Percentiles rank a stretch among this genome's conserved stretches.
Conservation (phyloP, 2,797 vertebrate genomes). For the Lepilemur ruficaudatus region DNA sequence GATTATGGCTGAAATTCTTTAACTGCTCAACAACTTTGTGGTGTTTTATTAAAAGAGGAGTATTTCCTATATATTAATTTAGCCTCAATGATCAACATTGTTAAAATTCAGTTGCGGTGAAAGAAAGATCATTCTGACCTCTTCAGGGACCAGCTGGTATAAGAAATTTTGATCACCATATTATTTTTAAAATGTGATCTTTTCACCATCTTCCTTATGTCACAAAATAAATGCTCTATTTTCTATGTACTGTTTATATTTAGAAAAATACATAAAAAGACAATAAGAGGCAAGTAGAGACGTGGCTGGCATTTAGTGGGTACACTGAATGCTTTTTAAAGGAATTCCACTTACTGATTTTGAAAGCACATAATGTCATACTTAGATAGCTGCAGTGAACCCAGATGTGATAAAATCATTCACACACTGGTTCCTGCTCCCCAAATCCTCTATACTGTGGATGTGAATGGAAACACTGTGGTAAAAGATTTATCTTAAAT, state of each 20-base stretch:
- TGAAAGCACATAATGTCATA: neutral
- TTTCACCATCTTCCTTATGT: conserved; percentile 68
- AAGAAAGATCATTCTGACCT: conserved; percentile 76
- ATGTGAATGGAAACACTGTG: conserved; percentile 51
- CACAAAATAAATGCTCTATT: conserved; percentile 79
- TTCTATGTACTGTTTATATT: conserved; percentile 72
- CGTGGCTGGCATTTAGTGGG: neutral
- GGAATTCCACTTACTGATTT: neutral
- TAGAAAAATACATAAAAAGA: conserved; percentile 86
- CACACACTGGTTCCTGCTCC: neutral
- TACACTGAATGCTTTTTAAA: neutral
- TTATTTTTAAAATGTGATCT: conserved; percentile 29
- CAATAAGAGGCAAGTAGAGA: conserved; percentile 65
- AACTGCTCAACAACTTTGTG: neutral
- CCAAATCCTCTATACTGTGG: conserved; percentile 19
- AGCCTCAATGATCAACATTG: conserved; percentile 28
- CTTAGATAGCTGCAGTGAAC: conserved; percentile 15
- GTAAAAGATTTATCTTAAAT: conserved; percentile 67
- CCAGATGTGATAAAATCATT: neutral
- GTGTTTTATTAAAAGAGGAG: neutral
- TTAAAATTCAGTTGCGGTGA: conserved; percentile 17
- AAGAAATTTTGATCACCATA: conserved; percentile 78
- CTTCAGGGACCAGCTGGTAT: conserved; percentile 91
- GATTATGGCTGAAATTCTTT: neutral
- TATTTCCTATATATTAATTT: neutral